phyloP scores from a whole-genome alignment of 2,888 invertebrate species.

The Agonum fuliginosum region DNA sequence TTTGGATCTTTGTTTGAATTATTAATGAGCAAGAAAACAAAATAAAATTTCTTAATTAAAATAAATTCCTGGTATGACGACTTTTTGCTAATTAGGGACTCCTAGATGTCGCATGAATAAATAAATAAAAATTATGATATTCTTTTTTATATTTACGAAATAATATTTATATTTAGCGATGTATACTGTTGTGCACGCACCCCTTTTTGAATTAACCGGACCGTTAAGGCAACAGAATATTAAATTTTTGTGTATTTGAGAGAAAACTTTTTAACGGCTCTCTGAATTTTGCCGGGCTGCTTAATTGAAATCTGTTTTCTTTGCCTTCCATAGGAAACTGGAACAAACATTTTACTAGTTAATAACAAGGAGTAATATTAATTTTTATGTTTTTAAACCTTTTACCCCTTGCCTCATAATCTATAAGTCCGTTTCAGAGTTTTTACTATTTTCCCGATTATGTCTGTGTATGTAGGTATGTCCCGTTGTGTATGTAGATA shows the following conservation, averaged over 20 bases:
- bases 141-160: constrained; percentile 10
- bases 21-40: too few relatives aligned
- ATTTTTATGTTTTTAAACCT: too few relatives aligned
- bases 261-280: constrained; percentile 11
- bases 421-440: too few relatives aligned
- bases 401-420: too few relatives aligned
- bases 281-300: background rate
- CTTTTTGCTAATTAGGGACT: background rate
- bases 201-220: constrained; percentile 5
- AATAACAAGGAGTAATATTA: too few relatives aligned
- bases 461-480: too few relatives aligned
- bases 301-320: background rate
- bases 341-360: too few relatives aligned
- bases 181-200: background rate
- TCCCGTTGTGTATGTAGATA: too few relatives aligned
- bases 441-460: too few relatives aligned
- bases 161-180: constrained; percentile 2
- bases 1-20: too few relatives aligned
- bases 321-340: too few relatives aligned
- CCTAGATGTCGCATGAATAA: background rate
- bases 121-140: constrained; percentile 6
- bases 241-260: constrained; percentile 13
- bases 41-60: background rate
- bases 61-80: background rate
- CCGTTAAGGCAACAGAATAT: background rate